A percentile compares a stretch with the other conserved stretches of the same genome.
Conservation (phyloP, 2,113 vertebrate genomes). For the Cynoglossus semilaevis region DNA sequence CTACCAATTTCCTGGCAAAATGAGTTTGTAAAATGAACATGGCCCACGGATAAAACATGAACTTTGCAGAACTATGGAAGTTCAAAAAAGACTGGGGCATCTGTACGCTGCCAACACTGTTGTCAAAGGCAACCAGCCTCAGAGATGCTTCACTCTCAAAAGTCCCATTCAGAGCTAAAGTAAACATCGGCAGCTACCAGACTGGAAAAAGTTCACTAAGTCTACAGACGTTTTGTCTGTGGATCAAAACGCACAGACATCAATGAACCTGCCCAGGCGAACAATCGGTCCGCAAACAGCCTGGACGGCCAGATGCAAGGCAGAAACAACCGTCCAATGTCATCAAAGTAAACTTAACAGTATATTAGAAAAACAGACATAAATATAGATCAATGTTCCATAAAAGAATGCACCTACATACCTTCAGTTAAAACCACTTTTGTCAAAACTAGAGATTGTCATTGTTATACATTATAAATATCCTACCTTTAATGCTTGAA, state of each 20-base stretch:
- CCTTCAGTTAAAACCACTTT: no score
- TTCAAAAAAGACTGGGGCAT: no score
- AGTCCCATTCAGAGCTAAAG: constrained; percentile 73
- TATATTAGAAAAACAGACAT: no score
- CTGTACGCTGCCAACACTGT: constrained; percentile 52
- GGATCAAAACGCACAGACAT: constrained; percentile 57
- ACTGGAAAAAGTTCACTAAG: constrained; percentile 76
- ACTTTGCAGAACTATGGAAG: not conserved
- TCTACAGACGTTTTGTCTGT: constrained; percentile 69
- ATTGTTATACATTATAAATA: no score
- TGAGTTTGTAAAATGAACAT: constrained; percentile 17
- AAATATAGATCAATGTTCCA: no score
- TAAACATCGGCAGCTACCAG: constrained; percentile 74
- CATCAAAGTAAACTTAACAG: no score
- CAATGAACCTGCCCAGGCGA: constrained; percentile 32
- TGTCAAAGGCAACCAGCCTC: constrained; percentile 57
- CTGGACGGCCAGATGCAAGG: not conserved
- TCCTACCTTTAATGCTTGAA: no score
- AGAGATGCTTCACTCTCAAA: constrained; percentile 57
- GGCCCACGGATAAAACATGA: constrained; percentile 29
- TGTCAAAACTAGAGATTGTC: no score
- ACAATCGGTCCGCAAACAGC: constrained; percentile 22
- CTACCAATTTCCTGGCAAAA: no score
- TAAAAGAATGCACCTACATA: no score
- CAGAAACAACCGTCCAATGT: no score